Conservation (phyloP, 2,797 vertebrate species). For the Australoheros facetus region DNA sequence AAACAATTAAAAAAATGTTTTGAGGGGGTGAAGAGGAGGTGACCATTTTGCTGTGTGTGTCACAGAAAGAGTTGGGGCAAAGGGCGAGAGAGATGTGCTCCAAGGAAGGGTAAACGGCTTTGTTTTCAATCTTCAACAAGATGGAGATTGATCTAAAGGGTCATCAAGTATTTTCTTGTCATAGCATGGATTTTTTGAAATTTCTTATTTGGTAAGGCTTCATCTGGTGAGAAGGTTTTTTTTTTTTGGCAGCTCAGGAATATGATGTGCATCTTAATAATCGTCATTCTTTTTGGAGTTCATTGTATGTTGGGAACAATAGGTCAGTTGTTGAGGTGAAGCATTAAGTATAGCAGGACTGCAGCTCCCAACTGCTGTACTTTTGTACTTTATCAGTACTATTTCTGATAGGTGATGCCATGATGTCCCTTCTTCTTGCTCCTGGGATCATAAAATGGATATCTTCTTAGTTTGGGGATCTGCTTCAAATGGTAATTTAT, state of each 20-base stretch:
- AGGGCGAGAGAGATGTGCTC: too few species aligned
- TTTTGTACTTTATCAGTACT: background rate
- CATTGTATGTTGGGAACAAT: background rate
- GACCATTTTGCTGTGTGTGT: too few species aligned
- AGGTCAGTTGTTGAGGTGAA: background rate
- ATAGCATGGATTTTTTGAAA: too few species aligned
- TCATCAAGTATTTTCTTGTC: too few species aligned
- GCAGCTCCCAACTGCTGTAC: background rate
- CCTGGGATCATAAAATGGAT: background rate
- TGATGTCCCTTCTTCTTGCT: background rate
- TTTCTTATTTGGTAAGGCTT: too few species aligned
- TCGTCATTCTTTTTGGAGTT: background rate
- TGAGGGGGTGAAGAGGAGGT: too few species aligned
- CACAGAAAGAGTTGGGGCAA: too few species aligned
- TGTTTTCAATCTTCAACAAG: too few species aligned
- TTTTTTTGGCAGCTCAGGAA: background rate
- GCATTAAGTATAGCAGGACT: background rate
- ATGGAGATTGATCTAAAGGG: too few species aligned
- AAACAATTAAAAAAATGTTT: too few species aligned
- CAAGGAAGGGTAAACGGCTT: too few species aligned
- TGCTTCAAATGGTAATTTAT: background rate
- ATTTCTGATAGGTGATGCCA: too few species aligned
- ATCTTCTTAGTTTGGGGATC: background rate
- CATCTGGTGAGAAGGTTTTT: background rate
- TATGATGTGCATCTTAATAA: background rate